Conservation (phyloP, 2,888 invertebrate species). For the Poecilobothrus nobilitatus region DNA sequence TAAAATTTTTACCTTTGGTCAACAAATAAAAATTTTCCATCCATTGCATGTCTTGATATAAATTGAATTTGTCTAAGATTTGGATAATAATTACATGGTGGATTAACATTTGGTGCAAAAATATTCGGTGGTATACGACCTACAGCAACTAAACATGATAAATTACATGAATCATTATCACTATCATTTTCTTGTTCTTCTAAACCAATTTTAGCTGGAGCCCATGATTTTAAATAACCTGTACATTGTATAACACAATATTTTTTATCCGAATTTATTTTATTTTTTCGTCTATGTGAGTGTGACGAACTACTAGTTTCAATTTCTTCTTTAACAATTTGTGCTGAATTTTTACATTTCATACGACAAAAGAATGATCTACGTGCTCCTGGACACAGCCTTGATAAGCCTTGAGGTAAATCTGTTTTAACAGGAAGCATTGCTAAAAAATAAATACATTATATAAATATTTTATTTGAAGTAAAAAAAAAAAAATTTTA, state of each 20-base stretch:
- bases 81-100: constrained; percentile 42
- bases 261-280: constrained; percentile 58
- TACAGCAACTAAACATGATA: constrained; percentile 83
- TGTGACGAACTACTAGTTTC: constrained; percentile 43
- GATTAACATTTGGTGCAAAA: constrained; percentile 46
- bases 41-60: constrained; percentile 75
- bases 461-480: not conserved
- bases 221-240: constrained; percentile 88
- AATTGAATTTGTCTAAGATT: constrained; percentile 62
- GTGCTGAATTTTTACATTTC: constrained; percentile 62
- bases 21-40: constrained; percentile 86
- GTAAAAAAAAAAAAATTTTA: constrained; percentile 4
- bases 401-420: constrained; percentile 64
- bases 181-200: constrained; percentile 58
- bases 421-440: constrained; percentile 87
- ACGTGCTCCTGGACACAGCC: constrained; percentile 78
- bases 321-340: constrained; percentile 64
- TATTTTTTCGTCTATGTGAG: constrained; percentile 58
- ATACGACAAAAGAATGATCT: constrained; percentile 91
- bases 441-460: constrained; percentile 48
- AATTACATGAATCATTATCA: constrained; percentile 52
- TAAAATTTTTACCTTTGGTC: constrained; percentile 65
- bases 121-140: constrained; percentile 63
- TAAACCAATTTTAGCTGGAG: constrained; percentile 64
- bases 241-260: constrained; percentile 87